These are phyloP conservation scores for Matsumyia berberina DNA, from an alignment of 2,888 invertebrate species.

Conservation along the genomic window DNA sequence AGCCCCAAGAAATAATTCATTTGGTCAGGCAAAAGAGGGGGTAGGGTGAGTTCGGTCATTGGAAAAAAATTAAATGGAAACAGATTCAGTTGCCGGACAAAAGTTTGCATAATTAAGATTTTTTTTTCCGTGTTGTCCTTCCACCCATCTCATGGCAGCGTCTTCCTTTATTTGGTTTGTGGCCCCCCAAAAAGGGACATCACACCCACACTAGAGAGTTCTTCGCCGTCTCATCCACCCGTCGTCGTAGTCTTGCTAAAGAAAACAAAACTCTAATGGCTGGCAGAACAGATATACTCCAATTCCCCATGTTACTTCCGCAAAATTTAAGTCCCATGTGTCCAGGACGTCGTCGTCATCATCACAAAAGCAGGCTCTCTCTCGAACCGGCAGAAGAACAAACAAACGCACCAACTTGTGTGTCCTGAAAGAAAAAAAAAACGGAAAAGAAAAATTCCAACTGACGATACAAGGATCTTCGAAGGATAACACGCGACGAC, in stretches of 20 bases:
- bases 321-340: constrained; percentile 83
- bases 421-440: constrained; percentile 25
- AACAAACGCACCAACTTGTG: constrained; percentile 46
- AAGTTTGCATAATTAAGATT: constrained; percentile 71
- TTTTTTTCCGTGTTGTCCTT: constrained; percentile 25
- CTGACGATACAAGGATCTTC: constrained; percentile 41
- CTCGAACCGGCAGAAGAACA: constrained; percentile 18
- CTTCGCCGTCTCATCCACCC: not conserved
- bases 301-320: constrained; percentile 83
- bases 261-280: constrained; percentile 31
- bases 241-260: too few relatives aligned
- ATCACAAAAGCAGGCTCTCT: constrained; percentile 28
- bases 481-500: constrained; percentile 48
- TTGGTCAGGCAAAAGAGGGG: too few relatives aligned
- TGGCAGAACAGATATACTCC: constrained; percentile 75
- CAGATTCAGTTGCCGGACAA: constrained; percentile 53
- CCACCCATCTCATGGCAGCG: too few relatives aligned
- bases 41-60: constrained; percentile 10
- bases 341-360: constrained; percentile 18
- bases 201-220: constrained; percentile 1
- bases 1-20: too few relatives aligned
- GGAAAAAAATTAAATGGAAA: constrained; percentile 61
- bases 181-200: constrained; percentile 22
- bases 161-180: constrained; percentile 6
- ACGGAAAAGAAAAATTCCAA: not conserved